Evolutionary conservation across 2,113 vertebrate species (phyloP).

Genomic region (Gavia stellata): DNA sequence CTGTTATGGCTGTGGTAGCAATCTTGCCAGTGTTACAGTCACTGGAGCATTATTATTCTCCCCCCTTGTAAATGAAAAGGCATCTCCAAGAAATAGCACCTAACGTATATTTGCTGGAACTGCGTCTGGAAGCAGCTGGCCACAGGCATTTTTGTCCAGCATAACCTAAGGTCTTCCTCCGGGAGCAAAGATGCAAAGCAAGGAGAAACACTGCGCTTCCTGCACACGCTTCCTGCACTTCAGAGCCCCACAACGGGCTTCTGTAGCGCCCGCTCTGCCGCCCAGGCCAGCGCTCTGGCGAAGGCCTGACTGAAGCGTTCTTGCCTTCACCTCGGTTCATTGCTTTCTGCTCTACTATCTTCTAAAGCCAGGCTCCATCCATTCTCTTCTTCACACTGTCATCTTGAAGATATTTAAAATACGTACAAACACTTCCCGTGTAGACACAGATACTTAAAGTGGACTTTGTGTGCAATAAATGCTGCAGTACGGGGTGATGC

Average conservation of each 20-base stretch:
- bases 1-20: not conserved
- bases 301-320: not conserved
- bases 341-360: not conserved
- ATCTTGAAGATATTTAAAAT: not conserved
- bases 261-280: rapidly evolving
- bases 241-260: not conserved
- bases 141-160: not conserved
- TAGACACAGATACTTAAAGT: rapidly evolving
- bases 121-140: not conserved
- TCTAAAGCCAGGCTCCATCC: not conserved
- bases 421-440: rapidly evolving
- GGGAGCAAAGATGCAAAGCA: not conserved
- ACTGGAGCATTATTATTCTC: not conserved
- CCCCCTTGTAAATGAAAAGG: not conserved
- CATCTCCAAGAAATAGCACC: not conserved
- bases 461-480: rapidly evolving
- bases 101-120: not conserved
- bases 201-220: not conserved
- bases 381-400: rapidly evolving
- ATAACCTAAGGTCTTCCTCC: not conserved
- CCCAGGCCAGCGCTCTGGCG: not conserved
- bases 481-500: rapidly evolving
- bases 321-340: rapidly evolving
- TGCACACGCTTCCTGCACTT: rapidly evolving
- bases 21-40: not conserved